Base-by-base conservation (phyloP, 2,113 vertebrate genomes). In the Puffinus mauretanicus region DNA sequence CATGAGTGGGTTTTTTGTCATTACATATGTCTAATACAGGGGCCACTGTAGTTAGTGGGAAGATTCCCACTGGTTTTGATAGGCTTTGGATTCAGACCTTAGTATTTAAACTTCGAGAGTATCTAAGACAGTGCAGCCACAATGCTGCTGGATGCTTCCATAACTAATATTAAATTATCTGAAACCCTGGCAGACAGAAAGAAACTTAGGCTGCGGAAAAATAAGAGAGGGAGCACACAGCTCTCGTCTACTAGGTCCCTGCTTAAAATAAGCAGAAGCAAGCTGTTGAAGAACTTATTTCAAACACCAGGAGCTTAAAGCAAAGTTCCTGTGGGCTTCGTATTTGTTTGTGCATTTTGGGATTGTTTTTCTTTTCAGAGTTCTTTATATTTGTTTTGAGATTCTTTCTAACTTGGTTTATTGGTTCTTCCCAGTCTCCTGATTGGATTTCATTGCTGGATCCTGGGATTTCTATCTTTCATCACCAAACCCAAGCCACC, bases 181-280 rank as follows among this genome's bases (percentile, higher is more conserved):
- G 66, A 88, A 94, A 73, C 70, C 30, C 46, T 94, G 51, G 71
- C 82, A 96, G 16, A 55, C 66, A 87, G 61, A 70, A 79, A 42
- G 58, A 94, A 92, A 46, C 18, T 16, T 10, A 52, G 26, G 40
- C 46, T 84, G 36, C 73, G 57, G 69, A 88, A 90, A 96, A 94
- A 88, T 47, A 90, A 72, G 36, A 82, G 15, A 65, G 6, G 7
- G 46, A 94, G n/a, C 26, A 62, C 13, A 40, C 62, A 65, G n/a
- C 36, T 90, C 81, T 86, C 1, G 3, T 64, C 32, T 94, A 38
- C 17, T 52, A 86, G 32, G 13, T 91, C 71, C 52, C 70, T 62
- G 29, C 55, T 92, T 93, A 92, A 96, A 96, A 93, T 40, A 93
- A 91, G 34, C 51, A 87, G 46, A 80, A 92, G 57, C 75, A 76